Percentiles rank a stretch among this genome's conserved stretches.
Conservation (phyloP, 2,113 vertebrate species). For the Hippoglossus stenolepis region DNA sequence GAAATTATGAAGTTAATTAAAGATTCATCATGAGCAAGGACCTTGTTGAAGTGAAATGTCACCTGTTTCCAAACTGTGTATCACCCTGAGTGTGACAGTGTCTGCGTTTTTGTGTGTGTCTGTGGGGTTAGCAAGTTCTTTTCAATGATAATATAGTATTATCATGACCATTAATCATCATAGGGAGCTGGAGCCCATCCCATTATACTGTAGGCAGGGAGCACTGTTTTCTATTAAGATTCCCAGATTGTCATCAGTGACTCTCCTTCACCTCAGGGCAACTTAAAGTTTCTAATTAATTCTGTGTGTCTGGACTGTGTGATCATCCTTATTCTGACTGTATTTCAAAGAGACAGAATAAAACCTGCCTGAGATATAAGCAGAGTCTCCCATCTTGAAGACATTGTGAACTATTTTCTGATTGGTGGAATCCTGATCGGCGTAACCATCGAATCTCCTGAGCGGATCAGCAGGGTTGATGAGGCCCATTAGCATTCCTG, state of each 20-base stretch:
- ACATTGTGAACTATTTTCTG: slow-evolving; percentile 86
- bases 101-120: neutral
- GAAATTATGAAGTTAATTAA: neutral
- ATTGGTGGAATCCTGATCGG: slow-evolving; percentile 82
- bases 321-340: neutral
- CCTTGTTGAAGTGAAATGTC: neutral
- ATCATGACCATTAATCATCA: neutral
- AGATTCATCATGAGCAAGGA: neutral
- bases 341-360: neutral
- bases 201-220: neutral
- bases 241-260: neutral
- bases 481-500: slow-evolving; percentile 86
- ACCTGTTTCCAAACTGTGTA: neutral
- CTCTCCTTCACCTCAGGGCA: neutral
- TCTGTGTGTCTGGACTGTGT: neutral
- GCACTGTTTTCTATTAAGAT: neutral
- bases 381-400: slow-evolving; percentile 87
- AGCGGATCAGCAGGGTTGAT: slow-evolving; percentile 87
- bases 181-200: neutral
- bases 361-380: slow-evolving; percentile 87
- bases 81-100: neutral
- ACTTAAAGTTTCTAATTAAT: neutral
- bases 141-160: neutral
- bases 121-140: neutral
- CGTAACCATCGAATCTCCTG: slow-evolving; percentile 90